Percentiles rank a stretch among this genome's conserved stretches.
These are phyloP conservation scores for Drosophila trichaetosa DNA, from an alignment of 2,888 invertebrate genomes.

Conservation along the genomic window DNA sequence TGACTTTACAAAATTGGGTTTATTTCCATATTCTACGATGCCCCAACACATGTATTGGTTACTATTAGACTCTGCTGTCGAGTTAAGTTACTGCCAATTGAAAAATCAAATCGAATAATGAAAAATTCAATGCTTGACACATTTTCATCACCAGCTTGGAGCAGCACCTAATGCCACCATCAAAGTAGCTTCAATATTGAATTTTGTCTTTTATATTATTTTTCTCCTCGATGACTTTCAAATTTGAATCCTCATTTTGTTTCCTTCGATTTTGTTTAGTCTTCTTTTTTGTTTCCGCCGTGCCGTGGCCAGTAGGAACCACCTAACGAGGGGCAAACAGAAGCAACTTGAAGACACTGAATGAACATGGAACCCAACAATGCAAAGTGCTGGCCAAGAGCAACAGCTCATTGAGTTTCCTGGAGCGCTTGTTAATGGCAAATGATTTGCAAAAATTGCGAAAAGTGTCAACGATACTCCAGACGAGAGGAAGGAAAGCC, in stretches of 20 bases:
- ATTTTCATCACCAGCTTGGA: conserved; percentile 12
- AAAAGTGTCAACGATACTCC: conserved; percentile 18
- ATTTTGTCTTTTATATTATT: background rate
- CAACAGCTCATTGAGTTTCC: conserved; percentile 17
- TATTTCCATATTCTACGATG: conserved; percentile 16
- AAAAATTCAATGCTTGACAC: background rate
- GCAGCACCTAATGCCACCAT: conserved; percentile 5
- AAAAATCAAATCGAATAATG: background rate
- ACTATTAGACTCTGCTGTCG: background rate
- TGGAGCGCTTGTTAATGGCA: conserved; percentile 42
- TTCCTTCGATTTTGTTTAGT: too few species aligned
- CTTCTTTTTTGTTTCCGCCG: too few species aligned
- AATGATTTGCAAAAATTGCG: conserved; percentile 48
- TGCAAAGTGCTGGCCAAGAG: conserved; percentile 24
- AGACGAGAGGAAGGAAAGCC: background rate
- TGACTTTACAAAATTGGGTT: conserved; percentile 7
- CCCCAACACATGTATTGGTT: conserved; percentile 17
- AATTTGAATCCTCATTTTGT: too few species aligned
- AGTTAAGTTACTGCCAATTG: conserved; percentile 8
- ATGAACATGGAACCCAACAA: conserved; percentile 6
- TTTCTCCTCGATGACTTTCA: too few species aligned
- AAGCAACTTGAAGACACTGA: conserved; percentile 27
- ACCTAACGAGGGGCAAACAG: conserved; percentile 19
- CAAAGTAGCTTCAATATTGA: conserved; percentile 2
- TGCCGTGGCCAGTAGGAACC: conserved; percentile 5